Percentiles rank a stretch among this genome's conserved stretches.
Conservation (phyloP, 2,888 invertebrate species). For the Eutolmus rufibarbis region DNA sequence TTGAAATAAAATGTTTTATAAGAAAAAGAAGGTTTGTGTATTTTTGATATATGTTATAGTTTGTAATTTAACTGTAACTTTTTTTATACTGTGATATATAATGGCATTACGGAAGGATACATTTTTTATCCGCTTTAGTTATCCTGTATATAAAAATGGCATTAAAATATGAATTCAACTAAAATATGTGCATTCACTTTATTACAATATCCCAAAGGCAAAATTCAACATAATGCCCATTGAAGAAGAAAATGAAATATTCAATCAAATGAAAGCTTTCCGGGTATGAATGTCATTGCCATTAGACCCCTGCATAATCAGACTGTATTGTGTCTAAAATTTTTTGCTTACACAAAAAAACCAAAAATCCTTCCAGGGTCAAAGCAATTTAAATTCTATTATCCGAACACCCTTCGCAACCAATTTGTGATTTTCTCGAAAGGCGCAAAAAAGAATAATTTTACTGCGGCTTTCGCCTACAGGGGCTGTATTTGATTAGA, state of each 20-base stretch:
- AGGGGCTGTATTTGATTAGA: background rate
- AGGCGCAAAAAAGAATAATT: background rate
- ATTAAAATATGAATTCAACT: background rate
- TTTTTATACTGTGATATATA: too few relatives aligned
- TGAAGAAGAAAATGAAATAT: background rate
- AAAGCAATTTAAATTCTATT: background rate
- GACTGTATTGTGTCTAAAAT: background rate
- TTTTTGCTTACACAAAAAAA: background rate
- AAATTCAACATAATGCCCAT: background rate
- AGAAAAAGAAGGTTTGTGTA: too few relatives aligned
- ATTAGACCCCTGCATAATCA: background rate
- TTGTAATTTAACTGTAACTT: too few relatives aligned
- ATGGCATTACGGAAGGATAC: background rate
- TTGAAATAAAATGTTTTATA: too few relatives aligned
- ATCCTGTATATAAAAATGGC: too few relatives aligned
- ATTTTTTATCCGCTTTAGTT: background rate
- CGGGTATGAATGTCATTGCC: background rate
- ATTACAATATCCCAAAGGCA: background rate
- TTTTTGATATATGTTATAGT: too few relatives aligned
- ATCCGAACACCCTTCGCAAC: background rate
- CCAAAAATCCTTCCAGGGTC: background rate
- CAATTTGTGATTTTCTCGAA: background rate
- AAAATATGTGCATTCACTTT: background rate
- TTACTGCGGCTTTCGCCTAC: background rate
- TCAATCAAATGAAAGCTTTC: background rate